Percentiles rank a stretch among this genome's conserved stretches.
Conservation (phyloP, 1,140 invertebrate species). For the Neuroterus valhalla region DNA sequence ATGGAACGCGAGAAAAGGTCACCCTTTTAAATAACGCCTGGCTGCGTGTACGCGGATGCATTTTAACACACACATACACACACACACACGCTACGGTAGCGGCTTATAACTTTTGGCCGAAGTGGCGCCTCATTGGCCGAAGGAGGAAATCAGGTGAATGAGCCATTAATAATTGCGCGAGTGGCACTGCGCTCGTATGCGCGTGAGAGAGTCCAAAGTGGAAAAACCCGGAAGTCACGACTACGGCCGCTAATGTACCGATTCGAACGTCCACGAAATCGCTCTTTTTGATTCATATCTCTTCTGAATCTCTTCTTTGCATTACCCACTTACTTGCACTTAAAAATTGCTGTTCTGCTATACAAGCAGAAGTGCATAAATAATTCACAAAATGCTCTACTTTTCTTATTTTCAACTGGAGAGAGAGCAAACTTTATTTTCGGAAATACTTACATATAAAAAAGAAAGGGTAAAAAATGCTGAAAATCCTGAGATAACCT, state of each 20-base stretch:
- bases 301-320: not conserved
- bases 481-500: too few relatives aligned
- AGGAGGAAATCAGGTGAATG: conserved; percentile 3
- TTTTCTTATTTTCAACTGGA: too few relatives aligned
- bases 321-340: conserved; percentile 11
- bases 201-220: conserved; percentile 26
- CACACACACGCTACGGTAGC: not conserved
- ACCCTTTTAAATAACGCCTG: conserved; percentile 33
- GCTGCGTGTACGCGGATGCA: conserved; percentile 9
- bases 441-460: too few relatives aligned
- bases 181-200: conserved; percentile 22
- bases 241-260: conserved; percentile 8
- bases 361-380: not conserved
- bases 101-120: conserved; percentile 6
- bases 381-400: too few relatives aligned
- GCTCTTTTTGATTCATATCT: conserved; percentile 19
- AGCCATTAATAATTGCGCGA: conserved; percentile 27
- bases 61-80: not conserved
- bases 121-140: conserved; percentile 8
- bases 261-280: conserved; percentile 21
- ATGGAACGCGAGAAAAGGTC: conserved; percentile 45
- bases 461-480: too few relatives aligned
- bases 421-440: too few relatives aligned
- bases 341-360: not conserved
- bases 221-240: conserved; percentile 28